Evolutionary conservation across 2,888 invertebrate species (phyloP).

Genomic region (Serripes groenlandicus): DNA sequence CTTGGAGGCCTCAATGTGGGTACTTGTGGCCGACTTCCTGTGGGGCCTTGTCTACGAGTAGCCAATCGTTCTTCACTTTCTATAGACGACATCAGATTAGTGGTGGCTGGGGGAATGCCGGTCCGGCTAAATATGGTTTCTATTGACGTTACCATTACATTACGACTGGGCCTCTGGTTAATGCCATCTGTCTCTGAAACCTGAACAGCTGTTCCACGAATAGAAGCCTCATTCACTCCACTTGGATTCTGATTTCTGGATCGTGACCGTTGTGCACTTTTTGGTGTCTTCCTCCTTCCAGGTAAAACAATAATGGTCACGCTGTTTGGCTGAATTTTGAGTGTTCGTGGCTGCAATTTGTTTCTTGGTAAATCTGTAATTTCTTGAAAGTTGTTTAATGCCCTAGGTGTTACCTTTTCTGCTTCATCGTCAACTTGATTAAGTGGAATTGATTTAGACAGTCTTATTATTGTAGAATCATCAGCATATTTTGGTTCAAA

Average conservation of each 20-base stretch:
- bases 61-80: constrained; percentile 21
- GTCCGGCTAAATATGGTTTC: constrained; percentile 11
- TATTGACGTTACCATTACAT: constrained; percentile 29
- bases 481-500: too few relatives aligned
- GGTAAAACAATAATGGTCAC: too few relatives aligned
- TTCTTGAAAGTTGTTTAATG: too few relatives aligned
- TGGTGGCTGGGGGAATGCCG: constrained; percentile 18
- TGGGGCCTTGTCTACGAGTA: constrained; percentile 7
- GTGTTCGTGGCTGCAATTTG: too few relatives aligned
- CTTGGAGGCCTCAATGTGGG: constrained; percentile 20
- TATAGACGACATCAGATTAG: constrained; percentile 15
- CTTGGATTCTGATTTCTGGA: not conserved
- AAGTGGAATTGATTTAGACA: too few relatives aligned
- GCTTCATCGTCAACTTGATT: too few relatives aligned
- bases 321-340: too few relatives aligned
- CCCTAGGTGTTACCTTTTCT: too few relatives aligned
- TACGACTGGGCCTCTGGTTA: constrained; percentile 14
- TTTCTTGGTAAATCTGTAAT: too few relatives aligned
- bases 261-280: not conserved
- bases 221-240: not conserved
- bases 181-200: constrained; percentile 22
- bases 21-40: not conserved
- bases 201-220: not conserved
- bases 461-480: too few relatives aligned
- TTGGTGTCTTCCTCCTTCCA: not conserved